Conservation (phyloP, 2,888 invertebrate genomes). For the Carterocephalus palaemon region DNA sequence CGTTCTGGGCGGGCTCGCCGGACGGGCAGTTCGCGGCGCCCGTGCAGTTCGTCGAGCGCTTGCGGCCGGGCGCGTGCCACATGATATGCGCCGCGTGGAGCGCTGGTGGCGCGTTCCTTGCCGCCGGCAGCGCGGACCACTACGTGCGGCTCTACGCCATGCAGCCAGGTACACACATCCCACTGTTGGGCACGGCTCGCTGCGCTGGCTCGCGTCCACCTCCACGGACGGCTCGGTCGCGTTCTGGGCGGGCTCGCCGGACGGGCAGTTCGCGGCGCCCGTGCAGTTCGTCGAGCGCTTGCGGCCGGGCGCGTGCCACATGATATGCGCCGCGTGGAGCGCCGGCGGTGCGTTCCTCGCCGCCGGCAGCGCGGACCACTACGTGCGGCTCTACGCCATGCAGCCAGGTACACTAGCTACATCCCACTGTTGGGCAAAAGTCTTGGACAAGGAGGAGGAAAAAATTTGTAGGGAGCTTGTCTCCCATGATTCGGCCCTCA, state of each 20-base stretch:
- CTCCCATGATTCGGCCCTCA: too few relatives aligned
- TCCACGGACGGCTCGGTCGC: slow-evolving; percentile 98
- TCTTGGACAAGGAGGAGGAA: too few relatives aligned
- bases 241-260: slow-evolving; percentile 90
- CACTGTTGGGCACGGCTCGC: slow-evolving; percentile 72
- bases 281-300: slow-evolving; percentile 95
- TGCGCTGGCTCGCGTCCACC: slow-evolving; percentile 94
- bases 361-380: slow-evolving; percentile 96
- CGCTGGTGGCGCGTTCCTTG: slow-evolving; percentile 82
- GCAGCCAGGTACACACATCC: too few relatives aligned
- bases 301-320: slow-evolving; percentile 95
- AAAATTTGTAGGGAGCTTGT: too few relatives aligned
- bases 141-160: slow-evolving; percentile 81
- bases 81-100: slow-evolving; percentile 89
- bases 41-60: slow-evolving; percentile 93
- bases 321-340: slow-evolving; percentile 87
- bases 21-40: slow-evolving; percentile 84
- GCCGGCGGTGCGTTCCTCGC: slow-evolving; percentile 84
- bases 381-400: slow-evolving; percentile 79
- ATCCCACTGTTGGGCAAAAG: too few relatives aligned
- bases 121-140: slow-evolving; percentile 96
- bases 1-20: slow-evolving; percentile 89
- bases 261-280: slow-evolving; percentile 83
- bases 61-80: slow-evolving; percentile 95
- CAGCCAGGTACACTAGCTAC: too few relatives aligned